Evolutionary conservation across 2,113 vertebrate genomes (phyloP), one percentile per base, ranked within the genome.

Genomic region (Notothenia coriiceps): DNA sequence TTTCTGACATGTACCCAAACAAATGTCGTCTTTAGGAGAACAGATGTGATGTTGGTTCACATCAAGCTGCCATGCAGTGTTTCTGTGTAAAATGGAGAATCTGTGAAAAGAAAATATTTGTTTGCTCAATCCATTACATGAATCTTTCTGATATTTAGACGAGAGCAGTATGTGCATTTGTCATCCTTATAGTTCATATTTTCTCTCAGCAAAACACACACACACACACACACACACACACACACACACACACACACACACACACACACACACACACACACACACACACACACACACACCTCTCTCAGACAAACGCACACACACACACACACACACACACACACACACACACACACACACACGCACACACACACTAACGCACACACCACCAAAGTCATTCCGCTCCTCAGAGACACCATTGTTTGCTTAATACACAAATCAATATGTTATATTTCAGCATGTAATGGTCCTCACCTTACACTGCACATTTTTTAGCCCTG

Each of bases 361-460:
- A 25, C 25, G 2, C 25, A 25, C 25, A 25, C 25, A 25, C 25
- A 25, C 25, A 0, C 25, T 22, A 22, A 22, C 22, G 2, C 25
- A 25, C 25, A 25, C 25, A 25, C 29, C 2, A 3, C 2, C 2
- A 29, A 29, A 74, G 54, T 55, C 35, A 50, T 65, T 67, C 22
- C 3, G 54, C 47, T 57, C 75, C 80, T 74, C 46, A 4, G 77
- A 73, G 77, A 79, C 77, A 49, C 54, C 17, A 65, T 8, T 79
- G 74, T 85, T 81, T 71, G 78, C 67, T 74, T 79, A 56, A 75
- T 68, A 69, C 66, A 71, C 84, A 84, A 80, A 87, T 89, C 74
- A 77, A 29, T 29, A 29, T 84, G 25, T 80, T 73, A 56, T 79
- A 70, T 87, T 86, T 84, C 77, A 83, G 77, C 77, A 77, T 54